Evolutionary conservation across 1,140 invertebrate genomes (phyloP).

Genomic region (Drosophila obscura): DNA sequence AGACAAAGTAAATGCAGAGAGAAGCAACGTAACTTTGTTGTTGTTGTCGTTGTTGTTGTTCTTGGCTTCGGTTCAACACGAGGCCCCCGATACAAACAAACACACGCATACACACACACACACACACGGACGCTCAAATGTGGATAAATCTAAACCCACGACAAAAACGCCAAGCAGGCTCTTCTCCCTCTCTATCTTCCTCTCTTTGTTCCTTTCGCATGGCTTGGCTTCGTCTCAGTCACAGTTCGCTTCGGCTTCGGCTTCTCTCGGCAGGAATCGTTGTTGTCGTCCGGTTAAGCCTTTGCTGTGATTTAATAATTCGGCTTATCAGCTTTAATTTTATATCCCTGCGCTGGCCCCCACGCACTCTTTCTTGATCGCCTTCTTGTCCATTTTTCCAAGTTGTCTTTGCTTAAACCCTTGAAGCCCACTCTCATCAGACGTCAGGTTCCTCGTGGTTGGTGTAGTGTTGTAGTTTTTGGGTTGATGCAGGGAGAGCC

Average conservation of each 20-base stretch:
- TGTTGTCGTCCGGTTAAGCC: constrained; percentile 6
- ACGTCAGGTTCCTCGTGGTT: too few species aligned
- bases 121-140: constrained; percentile 6
- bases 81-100: constrained; percentile 39
- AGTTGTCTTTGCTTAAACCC: too few species aligned
- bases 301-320: constrained; percentile 59
- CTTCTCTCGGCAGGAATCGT: neutral
- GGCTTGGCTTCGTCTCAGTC: too few species aligned
- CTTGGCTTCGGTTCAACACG: constrained; percentile 2
- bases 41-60: too few species aligned
- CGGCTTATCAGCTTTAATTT: constrained; percentile 49
- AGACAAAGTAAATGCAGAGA: constrained; percentile 15
- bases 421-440: too few species aligned
- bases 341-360: constrained; percentile 2
- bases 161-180: neutral
- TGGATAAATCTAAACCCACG: constrained; percentile 49
- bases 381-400: too few species aligned
- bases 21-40: neutral
- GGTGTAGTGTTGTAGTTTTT: too few species aligned
- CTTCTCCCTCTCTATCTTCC: too few species aligned
- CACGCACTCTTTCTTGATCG: too few species aligned
- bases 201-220: too few species aligned
- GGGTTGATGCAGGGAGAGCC: too few species aligned
- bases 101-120: neutral
- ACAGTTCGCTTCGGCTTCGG: neutral